Evolutionary conservation across 2,797 vertebrate species (phyloP).

Genomic region (Valencia hispanica): DNA sequence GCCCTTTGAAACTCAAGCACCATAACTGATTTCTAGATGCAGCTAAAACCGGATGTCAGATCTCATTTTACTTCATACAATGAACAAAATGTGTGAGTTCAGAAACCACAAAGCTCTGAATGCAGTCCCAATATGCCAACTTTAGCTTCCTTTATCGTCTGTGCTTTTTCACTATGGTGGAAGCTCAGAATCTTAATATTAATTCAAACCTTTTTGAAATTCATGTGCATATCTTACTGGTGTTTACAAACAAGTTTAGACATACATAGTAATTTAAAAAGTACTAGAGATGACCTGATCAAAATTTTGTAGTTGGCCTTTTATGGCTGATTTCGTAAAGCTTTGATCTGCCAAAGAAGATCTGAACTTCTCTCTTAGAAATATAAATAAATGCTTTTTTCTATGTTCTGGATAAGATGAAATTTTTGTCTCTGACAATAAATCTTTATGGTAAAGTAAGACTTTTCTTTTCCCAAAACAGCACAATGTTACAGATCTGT

Average conservation of each 20-base stretch:
- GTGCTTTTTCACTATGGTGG: background rate
- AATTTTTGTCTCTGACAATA: background rate
- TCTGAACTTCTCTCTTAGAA: background rate
- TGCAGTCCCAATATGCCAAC: constrained; percentile 1
- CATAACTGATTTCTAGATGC: constrained; percentile 18
- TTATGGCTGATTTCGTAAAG: background rate
- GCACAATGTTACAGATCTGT: background rate
- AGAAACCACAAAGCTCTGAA: constrained; percentile 1
- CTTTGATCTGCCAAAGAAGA: background rate
- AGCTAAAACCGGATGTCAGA: background rate
- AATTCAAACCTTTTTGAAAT: background rate
- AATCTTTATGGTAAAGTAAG: background rate
- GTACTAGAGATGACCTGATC: background rate
- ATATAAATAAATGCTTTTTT: background rate
- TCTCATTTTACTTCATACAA: background rate
- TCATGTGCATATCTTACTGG: background rate
- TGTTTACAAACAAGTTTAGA: background rate
- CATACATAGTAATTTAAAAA: background rate
- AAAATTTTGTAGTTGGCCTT: background rate
- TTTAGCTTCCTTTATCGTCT: background rate
- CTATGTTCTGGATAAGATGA: background rate
- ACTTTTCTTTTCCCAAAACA: background rate
- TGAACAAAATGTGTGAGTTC: background rate
- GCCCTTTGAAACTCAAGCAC: constrained; percentile 33
- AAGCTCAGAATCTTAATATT: background rate